Conservation (phyloP, 2,888 invertebrate species). For the Agrochola lota region DNA sequence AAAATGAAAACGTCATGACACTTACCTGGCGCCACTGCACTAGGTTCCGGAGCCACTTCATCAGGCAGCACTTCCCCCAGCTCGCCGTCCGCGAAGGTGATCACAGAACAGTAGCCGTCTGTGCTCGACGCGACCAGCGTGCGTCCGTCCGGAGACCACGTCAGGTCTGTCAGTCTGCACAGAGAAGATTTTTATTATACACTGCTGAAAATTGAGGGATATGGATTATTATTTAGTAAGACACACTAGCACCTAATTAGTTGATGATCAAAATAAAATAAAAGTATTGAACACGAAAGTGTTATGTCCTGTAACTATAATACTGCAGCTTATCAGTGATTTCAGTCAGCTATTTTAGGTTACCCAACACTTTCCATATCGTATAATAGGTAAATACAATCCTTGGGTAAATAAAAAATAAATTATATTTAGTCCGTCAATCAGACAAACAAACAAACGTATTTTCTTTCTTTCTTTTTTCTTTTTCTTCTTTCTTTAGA, state of each 20-base stretch:
- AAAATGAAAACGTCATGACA: neutral
- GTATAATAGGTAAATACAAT: too few relatives aligned
- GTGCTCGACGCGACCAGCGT: constrained; percentile 85
- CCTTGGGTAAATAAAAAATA: too few relatives aligned
- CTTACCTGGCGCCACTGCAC: constrained; percentile 49
- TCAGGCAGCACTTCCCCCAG: constrained; percentile 78
- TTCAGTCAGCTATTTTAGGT: neutral
- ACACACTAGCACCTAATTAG: neutral
- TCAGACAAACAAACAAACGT: too few relatives aligned
- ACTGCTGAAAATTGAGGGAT: neutral
- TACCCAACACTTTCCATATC: neutral
- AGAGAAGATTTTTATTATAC: neutral
- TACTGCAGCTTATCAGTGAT: neutral
- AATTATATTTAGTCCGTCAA: too few relatives aligned
- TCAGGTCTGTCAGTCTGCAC: constrained; percentile 81
- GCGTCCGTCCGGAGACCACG: constrained; percentile 82
- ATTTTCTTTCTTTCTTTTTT: too few relatives aligned
- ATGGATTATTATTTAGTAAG: neutral
- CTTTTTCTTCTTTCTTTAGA: too few relatives aligned
- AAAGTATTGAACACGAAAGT: neutral
- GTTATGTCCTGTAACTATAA: neutral
- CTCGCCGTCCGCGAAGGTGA: constrained; percentile 79
- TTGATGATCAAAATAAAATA: neutral
- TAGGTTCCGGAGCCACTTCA: constrained; percentile 47
- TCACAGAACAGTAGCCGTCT: constrained; percentile 87